These are phyloP conservation scores for Xenopus petersii DNA, from an alignment of 2,797 vertebrate genomes.

Conservation along the genomic window DNA sequence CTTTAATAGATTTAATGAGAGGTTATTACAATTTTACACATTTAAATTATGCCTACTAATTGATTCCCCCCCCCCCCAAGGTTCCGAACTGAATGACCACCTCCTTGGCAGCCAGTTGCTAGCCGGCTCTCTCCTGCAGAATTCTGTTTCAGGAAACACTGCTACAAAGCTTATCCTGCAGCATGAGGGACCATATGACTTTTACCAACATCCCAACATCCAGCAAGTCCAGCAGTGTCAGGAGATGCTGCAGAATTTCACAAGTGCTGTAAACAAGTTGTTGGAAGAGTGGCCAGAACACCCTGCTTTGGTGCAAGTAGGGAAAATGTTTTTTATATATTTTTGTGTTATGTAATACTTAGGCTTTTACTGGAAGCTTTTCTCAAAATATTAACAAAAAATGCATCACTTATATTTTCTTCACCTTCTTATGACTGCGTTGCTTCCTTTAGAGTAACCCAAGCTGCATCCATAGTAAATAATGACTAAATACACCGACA, in stretches of 20 bases:
- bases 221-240: slow-evolving; percentile 81
- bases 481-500: no score
- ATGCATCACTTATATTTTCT: no score
- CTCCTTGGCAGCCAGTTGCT: slow-evolving; percentile 83
- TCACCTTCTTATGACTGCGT: no score
- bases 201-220: slow-evolving; percentile 91
- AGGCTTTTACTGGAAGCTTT: no score
- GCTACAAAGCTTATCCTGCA: slow-evolving; percentile 68
- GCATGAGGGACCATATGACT: slow-evolving; percentile 83
- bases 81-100: slow-evolving; percentile 79
- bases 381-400: no score
- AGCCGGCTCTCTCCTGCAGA: slow-evolving; percentile 79
- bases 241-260: slow-evolving; percentile 76
- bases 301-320: slow-evolving; percentile 87
- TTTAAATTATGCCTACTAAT: no score
- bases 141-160: slow-evolving; percentile 75
- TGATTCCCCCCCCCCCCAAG: slow-evolving; percentile 55
- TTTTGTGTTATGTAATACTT: no score
- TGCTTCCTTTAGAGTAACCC: no score
- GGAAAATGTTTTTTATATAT: neutral
- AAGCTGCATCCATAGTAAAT: no score
- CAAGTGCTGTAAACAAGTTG: slow-evolving; percentile 69
- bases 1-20: no score
- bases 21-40: no score
- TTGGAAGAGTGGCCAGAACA: slow-evolving; percentile 93